Evolutionary conservation across 2,888 invertebrate genomes (phyloP), one percentile per base, ranked within the genome.

Genomic region (Trypoxylon attenuatum): DNA sequence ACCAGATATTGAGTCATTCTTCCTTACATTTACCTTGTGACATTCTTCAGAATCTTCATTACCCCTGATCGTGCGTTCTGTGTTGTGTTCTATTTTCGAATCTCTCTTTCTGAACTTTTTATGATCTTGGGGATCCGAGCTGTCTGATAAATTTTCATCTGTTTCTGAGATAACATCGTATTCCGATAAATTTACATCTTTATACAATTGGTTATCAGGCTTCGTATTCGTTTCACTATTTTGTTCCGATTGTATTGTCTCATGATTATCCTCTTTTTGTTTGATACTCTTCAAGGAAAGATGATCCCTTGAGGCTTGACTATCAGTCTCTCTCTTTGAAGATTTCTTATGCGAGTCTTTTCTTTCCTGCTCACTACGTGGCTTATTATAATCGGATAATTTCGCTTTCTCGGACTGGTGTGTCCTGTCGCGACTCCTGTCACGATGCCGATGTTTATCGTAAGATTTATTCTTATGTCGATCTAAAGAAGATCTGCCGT

Each of bases 131-230:
- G 53, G 21, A 3, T 59, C 49, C 8, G 71, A 71, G 19, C 47
- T 49, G 13, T 77, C 73, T 29, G 69, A 75, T 13, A 69, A 45
- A 51, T 69, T 73, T 50, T 78, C 82, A n/a, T 80, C 81, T 1
- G 78, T 80, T 27, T 83, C 83, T 1, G 83, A 84, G 0, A 83
- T 54, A 16, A 83, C 76, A 45, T 84, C 83, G 16, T 82, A 84
- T 64, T 83, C 82, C 0, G 82, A 82, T 27, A 84, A 67, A 63
- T 84, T 80, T 33, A 83, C 65, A 49, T 83, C 82, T 50, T 78
- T 77, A 56, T 75, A 80, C n/a, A 77, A 76, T 27, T 76, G 80
- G 18, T 18, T 43, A 19, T 77, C 74, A 22, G 55, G 15, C 27
- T 70, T 13, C 46, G 68, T 39, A 51, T 73, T 63, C 21, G 57